Evolutionary conservation across 1,140 invertebrate species (phyloP), one percentile per base, ranked within the genome.

Genomic region (Mycetomoellerius zeteki): DNA sequence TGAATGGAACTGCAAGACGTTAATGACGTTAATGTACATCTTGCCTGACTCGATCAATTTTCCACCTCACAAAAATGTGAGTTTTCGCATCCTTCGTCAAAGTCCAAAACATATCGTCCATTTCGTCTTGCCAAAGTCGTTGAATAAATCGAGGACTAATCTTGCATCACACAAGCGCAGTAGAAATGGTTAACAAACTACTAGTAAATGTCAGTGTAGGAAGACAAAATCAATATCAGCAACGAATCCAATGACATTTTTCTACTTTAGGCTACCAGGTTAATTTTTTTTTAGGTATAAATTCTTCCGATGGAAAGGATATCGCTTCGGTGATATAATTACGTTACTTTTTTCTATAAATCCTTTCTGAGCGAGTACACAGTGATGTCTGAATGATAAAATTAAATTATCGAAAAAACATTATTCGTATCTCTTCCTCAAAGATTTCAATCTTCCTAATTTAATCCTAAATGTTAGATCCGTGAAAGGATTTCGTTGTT

Each of bases 71-170:
- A 19, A 47, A 58, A 72, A 43, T 82, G 37, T 72, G 65, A 81
- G 71, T 21, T 71, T 24, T 16, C 27, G 19, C 69, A 72, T 6
- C 5, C 16, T n/a, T 33, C 27, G 50, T 21, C 24, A 58, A 81
- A 10, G 21, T 73, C 19, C 33, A 58, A 73, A 60, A 73, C 67
- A 73, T 73, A 82, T 73, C 80, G 52, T 82, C 52, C 67, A 73
- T 82, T 73, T 50, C 19, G 37, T 60, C 24, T 84, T 43, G 10
- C 37, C 37, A 43, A 84, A 56, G n/a, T n/a, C 30, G n/a, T 75
- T 84, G 69, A 14, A 3, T 84, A 73, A 73, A 58, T 72, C 62
- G 27, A 19, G 21, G n/a, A 14, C 24, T 14, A 43, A 50, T 43
- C 14, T 82, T 58, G 19, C 19, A 54, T 21, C 4, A 73, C 65